Evolutionary conservation across 2,113 vertebrate genomes (phyloP), one percentile per base, ranked within the genome.

Genomic region (Lontra canadensis): DNA sequence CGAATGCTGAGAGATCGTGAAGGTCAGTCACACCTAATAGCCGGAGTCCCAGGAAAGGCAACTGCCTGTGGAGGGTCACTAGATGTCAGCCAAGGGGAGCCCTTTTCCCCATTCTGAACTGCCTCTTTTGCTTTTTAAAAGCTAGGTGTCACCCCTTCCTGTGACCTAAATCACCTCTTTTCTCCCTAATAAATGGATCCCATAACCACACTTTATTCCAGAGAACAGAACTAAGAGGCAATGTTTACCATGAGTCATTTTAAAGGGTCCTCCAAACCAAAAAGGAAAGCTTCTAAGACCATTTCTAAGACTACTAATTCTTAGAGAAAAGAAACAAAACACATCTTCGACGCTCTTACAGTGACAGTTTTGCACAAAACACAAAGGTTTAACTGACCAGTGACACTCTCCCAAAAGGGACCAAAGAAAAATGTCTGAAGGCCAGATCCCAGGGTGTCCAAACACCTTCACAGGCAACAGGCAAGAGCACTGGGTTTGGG

Each of bases 51-150:
- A 11, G 26, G 2, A 20, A 29, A 34, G 5, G 12, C n/a, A 42
- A 49, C 34, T 3, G 42, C 36, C n/a, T 25, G 1, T 0, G 7
- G 1, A 39, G 36, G 47, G 31, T 7, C 85, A 44, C 79, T 6
- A 63, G 71, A 36, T 80, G 55, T 39, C 52, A 74, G 9, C 31
- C 63, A 26, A 83, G 12, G 12, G 2, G 17, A 29, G 15, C 7
- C 42, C 31, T 18, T 36, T 61, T 44, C 34, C 52, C 20, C 15
- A 42, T 11, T 17, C 4, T 26, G 63, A 85, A 85, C 0, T 61
- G 69, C 39, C 79, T 36, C 49, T 52, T 57, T 59, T 67, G 47
- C 39, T 87, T 21, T 88, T 78, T 90, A 57, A 26, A 95, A 95
- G 63, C 31, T 52, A 90, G 25, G 47, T 31, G 34, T 17, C 61